These are phyloP conservation scores for Phorcus lineatus DNA, from an alignment of 2,888 invertebrate species.

Conservation along the genomic window DNA sequence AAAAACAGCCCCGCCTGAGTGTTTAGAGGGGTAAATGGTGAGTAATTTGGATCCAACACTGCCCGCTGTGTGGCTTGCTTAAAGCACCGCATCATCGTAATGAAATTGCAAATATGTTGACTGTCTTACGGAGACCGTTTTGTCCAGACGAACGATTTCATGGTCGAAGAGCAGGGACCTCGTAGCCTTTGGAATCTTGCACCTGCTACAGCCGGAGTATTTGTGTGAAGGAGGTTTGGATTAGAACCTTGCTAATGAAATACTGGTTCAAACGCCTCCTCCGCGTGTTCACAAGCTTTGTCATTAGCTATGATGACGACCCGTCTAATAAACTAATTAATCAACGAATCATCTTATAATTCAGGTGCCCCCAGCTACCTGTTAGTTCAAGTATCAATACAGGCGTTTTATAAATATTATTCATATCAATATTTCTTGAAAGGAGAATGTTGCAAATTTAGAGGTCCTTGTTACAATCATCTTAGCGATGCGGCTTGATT, in stretches of 20 bases:
- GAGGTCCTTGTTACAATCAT: no score
- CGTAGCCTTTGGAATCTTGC: neutral
- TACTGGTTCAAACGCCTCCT: neutral
- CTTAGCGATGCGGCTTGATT: no score
- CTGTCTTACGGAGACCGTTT: neutral
- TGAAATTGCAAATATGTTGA: neutral
- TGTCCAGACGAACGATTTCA: neutral
- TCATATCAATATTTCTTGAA: no score
- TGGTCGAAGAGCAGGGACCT: neutral
- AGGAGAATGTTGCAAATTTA: no score
- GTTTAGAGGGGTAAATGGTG: conserved; percentile 7
- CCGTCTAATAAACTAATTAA: no score
- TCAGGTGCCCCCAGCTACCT: no score
- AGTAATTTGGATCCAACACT: neutral
- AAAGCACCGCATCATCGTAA: neutral
- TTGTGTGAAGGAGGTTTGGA: neutral
- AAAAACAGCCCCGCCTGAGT: conserved; percentile 10
- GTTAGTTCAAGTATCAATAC: no score
- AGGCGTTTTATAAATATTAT: no score
- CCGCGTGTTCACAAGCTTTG: neutral
- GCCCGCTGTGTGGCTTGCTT: neutral
- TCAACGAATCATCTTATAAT: no score
- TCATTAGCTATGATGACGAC: no score
- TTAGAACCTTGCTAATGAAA: neutral
- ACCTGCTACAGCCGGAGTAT: neutral